Base-by-base conservation (phyloP, 1,140 invertebrate genomes). In the Chironomus striatipennis region DNA sequence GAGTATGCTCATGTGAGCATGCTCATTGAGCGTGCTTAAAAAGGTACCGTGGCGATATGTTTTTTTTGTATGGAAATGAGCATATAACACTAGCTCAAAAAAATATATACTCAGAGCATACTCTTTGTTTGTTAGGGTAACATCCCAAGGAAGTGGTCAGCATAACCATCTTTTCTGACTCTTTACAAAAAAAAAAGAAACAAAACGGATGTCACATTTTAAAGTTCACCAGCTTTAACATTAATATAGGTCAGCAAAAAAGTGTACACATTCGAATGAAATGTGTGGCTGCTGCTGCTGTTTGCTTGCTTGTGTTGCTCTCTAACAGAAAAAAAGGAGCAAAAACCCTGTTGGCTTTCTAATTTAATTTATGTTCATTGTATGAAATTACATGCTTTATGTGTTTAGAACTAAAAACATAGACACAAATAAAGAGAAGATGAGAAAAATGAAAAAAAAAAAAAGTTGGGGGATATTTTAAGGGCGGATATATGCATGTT, bases 281-380 rank as follows among this genome's bases (percentile, higher is more conserved):
- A n/a, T 57, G 47, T 57, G 47, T 5, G 47, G n/a, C 12, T 57
- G 47, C 15, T 57, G 47, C 47, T 57, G 12, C 47, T 15, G 2
- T 43, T 7, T 43, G 5, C 42, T 47, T 47, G 47, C 47, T n/a
- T 57, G 24, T 34, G 24, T 57, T 57, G 12, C 47, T 57, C 8
- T n/a, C n/a, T n/a, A 34, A 34, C 24, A 34, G 24, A 2, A 34
- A 34, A 34, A 34, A 10, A 57, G 47, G 4, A 57, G 12, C n/a
- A 57, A 57, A 57, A 57, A 57, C 47, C 47, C 47, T 57, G 47
- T 57, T 57, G 47, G 47, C 12, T 57, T 57, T 57, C 47, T 57
- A 70, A 70, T 70, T 70, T 70, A 20, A 70, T 70, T 70, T 70
- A 21, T 70, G 65, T 70, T 70, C 65, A 70, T 70, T 70, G 65